Base-by-base conservation (phyloP, 2,888 invertebrate genomes). In the Micoletzkya japonica region DNA sequence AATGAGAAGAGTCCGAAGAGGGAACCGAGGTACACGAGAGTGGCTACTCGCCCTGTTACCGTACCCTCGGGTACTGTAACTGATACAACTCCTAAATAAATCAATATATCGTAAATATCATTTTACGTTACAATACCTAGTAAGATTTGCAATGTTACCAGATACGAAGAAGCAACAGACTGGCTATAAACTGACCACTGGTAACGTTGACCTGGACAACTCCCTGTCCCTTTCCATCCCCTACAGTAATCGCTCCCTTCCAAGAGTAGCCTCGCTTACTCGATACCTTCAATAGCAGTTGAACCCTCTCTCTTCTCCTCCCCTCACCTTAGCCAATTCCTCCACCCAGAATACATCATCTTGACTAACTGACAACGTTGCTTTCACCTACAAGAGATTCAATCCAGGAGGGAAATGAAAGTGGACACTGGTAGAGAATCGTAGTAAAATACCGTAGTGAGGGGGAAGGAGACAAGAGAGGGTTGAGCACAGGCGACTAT, bases 1-100 rank as follows among this genome's bases (percentile, higher is more conserved):
- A 74, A 75, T 4, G 78, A 77, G 66, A 70, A 78, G 4, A 79
- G 66, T 32, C 79, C 79, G 0, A 77, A 64, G 2, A 72, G 30
- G 0, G 63, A 10, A 34, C 79, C 79, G 1, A 79, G 50, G 4
- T 66, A n/a, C 44, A 74, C 69, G 70, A 70, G 70, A 30, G 64
- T 39, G 7, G 73, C 59, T 17, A 73, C 61, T 10, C 75, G 58
- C 24, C 63, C 58, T 17, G 17, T 54, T 56, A 59, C 24, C 59
- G 54, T 56, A 32, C 4, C 10, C n/a, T 56, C 1, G 54, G 24
- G 26, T 7, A 17, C 4, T 2, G 24, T 14, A 36, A 36, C 34
- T 34, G 34, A 28, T 32, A 28, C 30, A 10, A 56, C 28, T 10
- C 1, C 2, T 3, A 57, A 6, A n/a, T 52, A 17, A 6, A 6